These are phyloP conservation scores for Propithecus coquereli DNA, from an alignment of 2,113 vertebrate genomes.

Conservation along the genomic window DNA sequence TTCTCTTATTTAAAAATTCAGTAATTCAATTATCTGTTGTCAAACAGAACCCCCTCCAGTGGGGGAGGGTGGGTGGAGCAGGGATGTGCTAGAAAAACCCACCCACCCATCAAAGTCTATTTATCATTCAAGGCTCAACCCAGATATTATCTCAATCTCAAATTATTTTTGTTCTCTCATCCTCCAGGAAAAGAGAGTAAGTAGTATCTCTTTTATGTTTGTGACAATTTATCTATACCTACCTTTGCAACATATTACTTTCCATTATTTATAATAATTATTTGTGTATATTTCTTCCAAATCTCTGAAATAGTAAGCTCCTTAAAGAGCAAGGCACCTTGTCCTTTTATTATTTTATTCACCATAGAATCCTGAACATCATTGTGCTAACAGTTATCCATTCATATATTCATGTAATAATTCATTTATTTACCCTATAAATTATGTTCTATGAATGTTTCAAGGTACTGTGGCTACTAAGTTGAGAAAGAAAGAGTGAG, in stretches of 20 bases:
- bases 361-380: neutral
- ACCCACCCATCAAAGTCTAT: neutral
- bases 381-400: neutral
- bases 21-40: neutral
- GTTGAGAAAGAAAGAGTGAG: neutral
- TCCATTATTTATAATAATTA: neutral
- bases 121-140: neutral
- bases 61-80: accelerated
- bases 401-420: neutral
- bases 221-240: neutral
- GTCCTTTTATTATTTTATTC: neutral
- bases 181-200: neutral
- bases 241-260: neutral
- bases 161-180: neutral
- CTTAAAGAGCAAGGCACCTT: neutral
- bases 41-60: neutral
- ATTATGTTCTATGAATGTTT: neutral
- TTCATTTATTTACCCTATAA: neutral
- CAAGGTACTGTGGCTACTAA: neutral
- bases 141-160: neutral
- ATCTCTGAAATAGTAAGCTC: neutral
- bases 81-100: neutral
- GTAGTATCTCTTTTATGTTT: neutral
- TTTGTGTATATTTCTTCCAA: neutral
- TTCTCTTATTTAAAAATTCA: neutral